Base-by-base conservation (phyloP, 2,113 vertebrate species). In the Aleadryas rufinucha region DNA sequence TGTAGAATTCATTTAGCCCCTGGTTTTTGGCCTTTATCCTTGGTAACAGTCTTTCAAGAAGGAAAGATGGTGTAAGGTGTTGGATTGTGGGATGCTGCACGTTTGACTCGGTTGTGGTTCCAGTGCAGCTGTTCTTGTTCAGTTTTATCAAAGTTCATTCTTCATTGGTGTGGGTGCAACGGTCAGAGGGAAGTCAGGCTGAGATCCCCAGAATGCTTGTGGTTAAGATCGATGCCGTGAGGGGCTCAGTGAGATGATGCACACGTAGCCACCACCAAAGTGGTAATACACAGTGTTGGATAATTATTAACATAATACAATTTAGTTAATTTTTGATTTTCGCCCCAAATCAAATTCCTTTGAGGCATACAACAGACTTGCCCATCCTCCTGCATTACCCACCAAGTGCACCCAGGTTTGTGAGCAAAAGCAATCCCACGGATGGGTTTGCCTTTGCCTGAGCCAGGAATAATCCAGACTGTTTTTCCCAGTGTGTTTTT, bases 211-310 rank as follows among this genome's bases (percentile, higher is more conserved):
- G n/a, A n/a, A 11, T 4, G 2, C 6, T 7, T 54, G 16, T 41
- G 56, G 20, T 47, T 30, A 9, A 47, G 56, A 24, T 26, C 0
- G 1, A 17, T 54, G 49, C 54, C 0, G 0, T 63, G 84, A 63
- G n/a, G 20, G 54, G n/a, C 56, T 54, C 47, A 11, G 16, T 28
- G 30, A 70, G 24, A 20, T 63, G n/a, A 41, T 63, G 41, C 41
- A 41, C 56, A 30, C 0, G 0, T 26, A 35, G 65, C 13, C 41
- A 47, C 28, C 23, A 45, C 39, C n/a, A 13, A 47, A 39, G 33
- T 23, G 28, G 18, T 23, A 37, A 60, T 28, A 23, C 14, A 23
- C 14, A 23, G 9, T 53, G 6, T 53, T 60, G 33, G 23, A 63
- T 47, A 54, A 33, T 54, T 45, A 45, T 53, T 78, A 45, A 16